These are phyloP conservation scores for Noturus placidus DNA, from an alignment of 2,113 vertebrate genomes.

Conservation along the genomic window DNA sequence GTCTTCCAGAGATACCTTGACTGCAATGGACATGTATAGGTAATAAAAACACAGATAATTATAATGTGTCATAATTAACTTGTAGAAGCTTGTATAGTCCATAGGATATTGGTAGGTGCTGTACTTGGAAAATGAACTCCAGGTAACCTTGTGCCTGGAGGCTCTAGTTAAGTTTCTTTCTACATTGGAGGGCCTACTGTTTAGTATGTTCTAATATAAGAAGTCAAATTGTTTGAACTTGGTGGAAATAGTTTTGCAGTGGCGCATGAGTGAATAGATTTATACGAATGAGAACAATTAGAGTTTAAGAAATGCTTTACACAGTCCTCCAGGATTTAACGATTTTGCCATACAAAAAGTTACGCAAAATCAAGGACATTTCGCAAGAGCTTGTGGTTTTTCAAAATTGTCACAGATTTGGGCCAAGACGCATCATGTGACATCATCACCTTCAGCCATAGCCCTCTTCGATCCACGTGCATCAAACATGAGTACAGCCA, in stretches of 20 bases:
- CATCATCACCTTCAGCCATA: too few species aligned
- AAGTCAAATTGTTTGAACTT: neutral
- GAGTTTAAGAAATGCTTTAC: neutral
- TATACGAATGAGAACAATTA: neutral
- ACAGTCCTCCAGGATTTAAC: too few species aligned
- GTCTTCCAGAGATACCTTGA: constrained; percentile 45
- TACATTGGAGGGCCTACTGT: neutral
- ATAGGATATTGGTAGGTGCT: too few species aligned
- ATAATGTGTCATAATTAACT: neutral
- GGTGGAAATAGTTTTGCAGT: neutral
- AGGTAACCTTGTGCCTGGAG: neutral
- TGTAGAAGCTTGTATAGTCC: neutral
- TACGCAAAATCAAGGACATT: too few species aligned
- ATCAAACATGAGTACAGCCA: too few species aligned
- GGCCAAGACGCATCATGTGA: too few species aligned
- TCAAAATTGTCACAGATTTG: too few species aligned
- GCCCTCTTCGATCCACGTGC: too few species aligned
- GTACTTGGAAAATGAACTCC: neutral
- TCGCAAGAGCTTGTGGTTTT: too few species aligned
- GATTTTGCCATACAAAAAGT: too few species aligned
- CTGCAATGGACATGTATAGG: constrained; percentile 65
- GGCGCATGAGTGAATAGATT: neutral
- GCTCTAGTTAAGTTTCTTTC: neutral
- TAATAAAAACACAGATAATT: constrained; percentile 40
- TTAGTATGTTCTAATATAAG: neutral